Conservation (phyloP, 2,113 vertebrate species). For the Phrynosoma platyrhinos region DNA sequence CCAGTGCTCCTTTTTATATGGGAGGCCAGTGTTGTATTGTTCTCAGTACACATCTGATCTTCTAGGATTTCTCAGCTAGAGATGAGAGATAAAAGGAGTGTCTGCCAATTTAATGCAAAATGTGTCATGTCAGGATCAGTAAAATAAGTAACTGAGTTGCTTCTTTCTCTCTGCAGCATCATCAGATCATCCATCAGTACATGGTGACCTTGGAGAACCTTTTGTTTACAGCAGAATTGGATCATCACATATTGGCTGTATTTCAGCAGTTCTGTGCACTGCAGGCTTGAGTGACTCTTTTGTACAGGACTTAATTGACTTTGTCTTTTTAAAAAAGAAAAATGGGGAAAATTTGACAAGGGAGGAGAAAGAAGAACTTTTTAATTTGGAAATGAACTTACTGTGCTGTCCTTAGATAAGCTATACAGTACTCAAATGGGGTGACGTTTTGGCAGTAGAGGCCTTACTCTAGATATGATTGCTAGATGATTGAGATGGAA, state of each 20-base stretch:
- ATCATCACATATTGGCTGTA: conserved; percentile 95
- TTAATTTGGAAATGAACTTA: conserved; percentile 62
- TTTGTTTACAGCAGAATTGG: conserved; percentile 96
- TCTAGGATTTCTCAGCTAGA: neutral
- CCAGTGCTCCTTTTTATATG: neutral
- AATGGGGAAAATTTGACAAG: conserved; percentile 47
- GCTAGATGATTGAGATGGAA: conserved; percentile 62
- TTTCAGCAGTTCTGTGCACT: conserved; percentile 99
- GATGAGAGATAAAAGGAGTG: neutral
- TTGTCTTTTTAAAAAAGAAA: conserved; percentile 40
- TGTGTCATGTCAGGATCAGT: neutral
- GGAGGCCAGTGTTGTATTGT: too few species aligned
- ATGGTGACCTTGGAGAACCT: conserved; percentile 98
- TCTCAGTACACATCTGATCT: too few species aligned
- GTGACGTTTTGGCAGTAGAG: conserved; percentile 61
- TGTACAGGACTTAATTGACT: conserved; percentile 55
- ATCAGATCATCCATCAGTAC: conserved; percentile 97
- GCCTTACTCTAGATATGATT: conserved; percentile 58
- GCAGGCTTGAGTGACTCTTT: conserved; percentile 83
- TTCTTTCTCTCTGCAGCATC: conserved; percentile 82
- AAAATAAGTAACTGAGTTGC: conserved; percentile 6
- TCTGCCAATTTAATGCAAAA: neutral
- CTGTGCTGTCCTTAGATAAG: conserved; percentile 57
- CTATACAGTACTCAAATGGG: conserved; percentile 49
- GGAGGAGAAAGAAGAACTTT: conserved; percentile 49